Base-by-base conservation (phyloP, 2,797 vertebrate genomes). In the Enteromius radiatus region DNA sequence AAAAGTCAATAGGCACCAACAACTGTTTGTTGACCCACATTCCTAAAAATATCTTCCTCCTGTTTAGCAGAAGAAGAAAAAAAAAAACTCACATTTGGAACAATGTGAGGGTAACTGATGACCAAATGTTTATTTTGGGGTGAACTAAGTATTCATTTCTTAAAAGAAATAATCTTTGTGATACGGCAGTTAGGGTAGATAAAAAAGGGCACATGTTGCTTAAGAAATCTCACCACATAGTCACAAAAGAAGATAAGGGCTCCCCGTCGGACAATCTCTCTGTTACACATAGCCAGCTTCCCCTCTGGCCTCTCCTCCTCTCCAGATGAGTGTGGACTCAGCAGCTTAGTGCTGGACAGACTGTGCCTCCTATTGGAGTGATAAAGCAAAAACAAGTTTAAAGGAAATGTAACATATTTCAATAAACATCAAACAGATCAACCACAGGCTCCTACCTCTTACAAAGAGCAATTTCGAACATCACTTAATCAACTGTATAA, bases 191-290 rank as follows among this genome's bases (percentile, higher is more conserved):
- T 7, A 38, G 36, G 36, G 36, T 38, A 38, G 36, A 38, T 38
- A 8, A 9, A 64, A 63, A 71, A 59, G 17, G 1, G 2, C 31
- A 47, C 8, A 28, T 0, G 11, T n/a, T 59, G 33, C 64, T 36
- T 59, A 6, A 36, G 38, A 63, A 77, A 70, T 92, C 97, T 96
- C 88, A 99, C 98, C 86, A 99, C 98, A 10, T 99, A 99, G 90
- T 99, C 98, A 88, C 98, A 99, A 90, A 99, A 99, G 88, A 99
- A 95, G 85, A 99, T 97, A 56, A 99, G 96, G 0, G 97, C 96
- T 47, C 98, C 98, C 87, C 96, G 93, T 86, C 96, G 96, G 11
- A 99, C 98, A 3, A 99, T 97, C 89, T 99, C 98, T 87, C 96
- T 90, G 87, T 97, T 99, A 90, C 97, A 97, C 95, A 97, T 92